Base-by-base conservation (phyloP, 2,113 vertebrate species). In the Myrmecophaga tridactyla region DNA sequence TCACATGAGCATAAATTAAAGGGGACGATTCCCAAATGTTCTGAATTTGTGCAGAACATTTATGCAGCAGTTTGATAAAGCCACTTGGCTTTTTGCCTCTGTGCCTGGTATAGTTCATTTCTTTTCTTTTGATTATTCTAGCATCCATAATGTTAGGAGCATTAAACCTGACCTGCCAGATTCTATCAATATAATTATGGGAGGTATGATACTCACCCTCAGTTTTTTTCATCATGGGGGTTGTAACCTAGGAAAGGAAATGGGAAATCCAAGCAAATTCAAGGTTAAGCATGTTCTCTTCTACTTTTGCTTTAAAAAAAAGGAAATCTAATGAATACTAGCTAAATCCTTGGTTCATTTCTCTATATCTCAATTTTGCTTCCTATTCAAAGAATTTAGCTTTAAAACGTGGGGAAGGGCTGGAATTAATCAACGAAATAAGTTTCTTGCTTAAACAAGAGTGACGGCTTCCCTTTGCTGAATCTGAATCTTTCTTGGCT, bases 281-380 rank as follows among this genome's bases (percentile, higher is more conserved):
- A 27, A 81, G 46, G 67, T n/a, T 18, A 3, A 89, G 89, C 53
- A 63, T 21, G 3, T 11, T 27, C 25, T 39, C 76, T 88, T 90
- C 67, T 48, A 31, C 13, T 76, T 87, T 77, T 63, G 36, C 29
- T 46, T 3, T 60, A 51, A 53, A 36, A 15, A 48, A 46, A 56
- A 82, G 15, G 77, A 60, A 85, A 31, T 15, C 27, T 25, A 48
- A 1, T 63, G 34, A 20, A 5, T 51, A 70, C n/a, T 41, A 43
- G n/a, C 29, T 92, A 77, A 82, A 27, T 25, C 39, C 6, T 25
- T 25, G 9, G 9, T 51, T 84, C 11, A 23, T 41, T 84, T 88
- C 88, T 81, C 76, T 62, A 4, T 7, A 62, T 53, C n/a, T 87
- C 65, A 27, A 4, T 87, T 77, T 92, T 85, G 34, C 83, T 75